phyloP scores from a whole-genome alignment of 2,113 vertebrate genomes.

The Gavia stellata region DNA sequence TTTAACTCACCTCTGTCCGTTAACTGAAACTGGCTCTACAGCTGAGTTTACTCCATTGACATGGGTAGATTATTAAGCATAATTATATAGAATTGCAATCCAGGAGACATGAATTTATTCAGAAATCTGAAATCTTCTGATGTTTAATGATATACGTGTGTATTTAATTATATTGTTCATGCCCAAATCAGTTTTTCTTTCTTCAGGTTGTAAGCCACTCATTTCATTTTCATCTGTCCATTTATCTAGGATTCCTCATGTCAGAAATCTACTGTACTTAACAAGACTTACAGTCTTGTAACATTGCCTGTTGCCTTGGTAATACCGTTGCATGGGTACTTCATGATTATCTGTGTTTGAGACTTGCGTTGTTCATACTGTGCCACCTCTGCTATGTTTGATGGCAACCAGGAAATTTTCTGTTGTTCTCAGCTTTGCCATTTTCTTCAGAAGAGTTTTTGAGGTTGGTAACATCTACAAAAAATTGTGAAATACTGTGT shows the following conservation, averaged over 20 bases:
- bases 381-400: neutral
- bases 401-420: neutral
- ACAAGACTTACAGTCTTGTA: neutral
- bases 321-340: neutral
- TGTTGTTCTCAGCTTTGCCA: neutral
- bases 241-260: neutral
- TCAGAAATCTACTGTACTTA: neutral
- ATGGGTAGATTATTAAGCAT: neutral
- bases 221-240: neutral
- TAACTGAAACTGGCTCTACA: neutral
- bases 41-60: neutral
- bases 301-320: neutral
- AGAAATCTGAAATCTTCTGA: neutral
- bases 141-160: neutral
- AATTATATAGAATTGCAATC: neutral
- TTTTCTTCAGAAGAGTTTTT: neutral
- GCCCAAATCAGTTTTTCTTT: neutral
- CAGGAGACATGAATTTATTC: neutral
- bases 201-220: neutral
- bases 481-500: neutral
- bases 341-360: neutral
- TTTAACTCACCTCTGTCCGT: neutral
- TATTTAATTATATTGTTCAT: neutral
- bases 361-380: neutral
- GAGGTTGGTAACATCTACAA: neutral